phyloP scores from a whole-genome alignment of 2,113 vertebrate genomes.

The Sciurus niger region DNA sequence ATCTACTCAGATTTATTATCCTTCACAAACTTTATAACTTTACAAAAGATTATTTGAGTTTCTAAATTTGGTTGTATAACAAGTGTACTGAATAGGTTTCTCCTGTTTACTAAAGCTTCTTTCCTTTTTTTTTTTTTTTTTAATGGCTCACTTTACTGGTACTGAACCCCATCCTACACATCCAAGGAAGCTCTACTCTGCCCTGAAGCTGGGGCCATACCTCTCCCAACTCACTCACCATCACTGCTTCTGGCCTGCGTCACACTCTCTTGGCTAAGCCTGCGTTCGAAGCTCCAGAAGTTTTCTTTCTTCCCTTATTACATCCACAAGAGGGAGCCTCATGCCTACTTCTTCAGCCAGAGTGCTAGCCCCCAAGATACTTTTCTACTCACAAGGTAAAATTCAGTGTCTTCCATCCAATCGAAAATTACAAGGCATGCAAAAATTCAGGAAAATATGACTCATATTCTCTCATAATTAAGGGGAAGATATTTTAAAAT shows the following conservation, averaged over 20 bases:
- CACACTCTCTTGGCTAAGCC: neutral
- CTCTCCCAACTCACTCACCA: too few relatives aligned
- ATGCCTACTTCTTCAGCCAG: neutral
- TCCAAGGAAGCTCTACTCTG: neutral
- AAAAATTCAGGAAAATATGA: neutral
- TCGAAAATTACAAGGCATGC: neutral
- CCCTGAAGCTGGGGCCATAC: neutral
- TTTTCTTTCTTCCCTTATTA: neutral
- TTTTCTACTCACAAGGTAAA: neutral
- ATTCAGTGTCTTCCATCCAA: neutral
- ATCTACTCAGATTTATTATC: neutral
- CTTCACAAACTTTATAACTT: neutral
- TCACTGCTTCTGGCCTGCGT: neutral
- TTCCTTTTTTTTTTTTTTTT: neutral
- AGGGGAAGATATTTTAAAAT: neutral
- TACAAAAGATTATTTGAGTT: neutral
- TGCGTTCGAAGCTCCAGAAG: neutral
- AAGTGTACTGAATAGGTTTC: neutral
- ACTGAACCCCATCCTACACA: neutral
- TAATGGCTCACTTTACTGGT: neutral
- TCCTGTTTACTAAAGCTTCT: neutral
- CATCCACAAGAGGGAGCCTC: neutral
- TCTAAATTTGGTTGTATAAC: neutral
- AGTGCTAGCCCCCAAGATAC: too few relatives aligned
- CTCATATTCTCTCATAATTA: neutral